Percentiles rank a stretch among this genome's conserved stretches.
Evolutionary conservation across 2,888 invertebrate genomes (phyloP).

Genomic region (Lissonota sp.): DNA sequence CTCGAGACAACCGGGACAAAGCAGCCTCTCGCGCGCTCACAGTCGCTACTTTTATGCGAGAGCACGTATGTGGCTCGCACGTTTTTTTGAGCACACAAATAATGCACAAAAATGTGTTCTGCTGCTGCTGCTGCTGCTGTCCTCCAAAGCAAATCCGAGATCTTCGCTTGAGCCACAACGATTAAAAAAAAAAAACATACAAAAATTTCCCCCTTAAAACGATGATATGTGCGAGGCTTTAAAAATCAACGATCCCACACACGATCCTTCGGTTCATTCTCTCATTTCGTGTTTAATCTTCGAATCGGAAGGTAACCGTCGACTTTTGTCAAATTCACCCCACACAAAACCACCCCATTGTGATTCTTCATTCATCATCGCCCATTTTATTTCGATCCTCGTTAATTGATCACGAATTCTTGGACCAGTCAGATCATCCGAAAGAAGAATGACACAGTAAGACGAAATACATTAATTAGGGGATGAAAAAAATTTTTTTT

Average conservation of each 20-base stretch:
- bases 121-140: no score
- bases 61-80: slow-evolving; percentile 55
- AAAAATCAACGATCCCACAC: slow-evolving; percentile 20
- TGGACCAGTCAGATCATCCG: no score
- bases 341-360: not conserved
- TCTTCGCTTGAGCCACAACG: not conserved
- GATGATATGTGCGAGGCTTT: not conserved
- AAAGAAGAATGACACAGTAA: not conserved
- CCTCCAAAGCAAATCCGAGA: slow-evolving; percentile 23
- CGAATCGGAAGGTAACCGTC: not conserved
- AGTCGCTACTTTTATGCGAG: slow-evolving; percentile 61
- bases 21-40: not conserved
- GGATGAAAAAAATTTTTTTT: slow-evolving; percentile 1
- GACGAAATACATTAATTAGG: slow-evolving; percentile 67
- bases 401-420: slow-evolving; percentile 1
- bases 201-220: slow-evolving; percentile 1
- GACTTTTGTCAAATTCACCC: not conserved
- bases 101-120: no score
- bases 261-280: not conserved
- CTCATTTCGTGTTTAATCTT: slow-evolving; percentile 14
- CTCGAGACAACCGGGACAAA: slow-evolving; percentile 16
- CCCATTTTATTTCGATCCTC: not conserved
- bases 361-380: not conserved
- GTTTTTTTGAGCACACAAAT: no score
- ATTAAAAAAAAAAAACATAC: not conserved